Conservation (phyloP, 2,888 invertebrate species). For the Aquatica leii region DNA sequence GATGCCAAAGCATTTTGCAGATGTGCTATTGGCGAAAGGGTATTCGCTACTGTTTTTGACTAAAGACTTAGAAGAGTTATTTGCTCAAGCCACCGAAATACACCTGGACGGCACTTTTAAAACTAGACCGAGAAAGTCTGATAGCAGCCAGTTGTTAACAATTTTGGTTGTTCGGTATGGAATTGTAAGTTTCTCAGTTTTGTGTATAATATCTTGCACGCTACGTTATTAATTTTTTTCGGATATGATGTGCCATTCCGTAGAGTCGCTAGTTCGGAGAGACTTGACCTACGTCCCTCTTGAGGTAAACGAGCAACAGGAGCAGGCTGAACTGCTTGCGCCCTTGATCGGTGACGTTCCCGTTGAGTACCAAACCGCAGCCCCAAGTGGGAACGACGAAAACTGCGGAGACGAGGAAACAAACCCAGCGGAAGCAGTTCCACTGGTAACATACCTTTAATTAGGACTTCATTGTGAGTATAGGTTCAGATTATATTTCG, state of each 20-base stretch:
- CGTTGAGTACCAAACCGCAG: constrained; percentile 1
- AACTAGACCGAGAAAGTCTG: no score
- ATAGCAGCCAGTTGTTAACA: no score
- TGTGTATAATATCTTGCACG: constrained; percentile 2
- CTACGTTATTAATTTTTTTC: background rate
- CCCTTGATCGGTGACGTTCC: constrained; percentile 8
- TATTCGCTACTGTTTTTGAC: background rate
- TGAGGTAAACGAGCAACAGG: no score
- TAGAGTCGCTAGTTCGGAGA: constrained; percentile 8
- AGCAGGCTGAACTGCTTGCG: constrained; percentile 14
- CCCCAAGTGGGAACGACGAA: no score
- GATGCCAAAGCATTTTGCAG: constrained; percentile 5
- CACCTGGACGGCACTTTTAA: no score
- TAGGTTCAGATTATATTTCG: constrained; percentile 9
- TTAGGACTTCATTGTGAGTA: no score
- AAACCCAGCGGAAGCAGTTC: no score
- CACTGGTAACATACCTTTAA: no score
- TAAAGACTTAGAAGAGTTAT: background rate
- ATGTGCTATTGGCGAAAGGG: constrained; percentile 1
- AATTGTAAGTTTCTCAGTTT: constrained; percentile 1
- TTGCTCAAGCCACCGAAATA: background rate
- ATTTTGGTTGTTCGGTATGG: no score
- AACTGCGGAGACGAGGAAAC: no score
- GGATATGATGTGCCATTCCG: no score
- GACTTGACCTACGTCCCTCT: constrained; percentile 8